Base-by-base conservation (phyloP, 2,888 invertebrate species). In the Reticulitermes lucifugus region DNA sequence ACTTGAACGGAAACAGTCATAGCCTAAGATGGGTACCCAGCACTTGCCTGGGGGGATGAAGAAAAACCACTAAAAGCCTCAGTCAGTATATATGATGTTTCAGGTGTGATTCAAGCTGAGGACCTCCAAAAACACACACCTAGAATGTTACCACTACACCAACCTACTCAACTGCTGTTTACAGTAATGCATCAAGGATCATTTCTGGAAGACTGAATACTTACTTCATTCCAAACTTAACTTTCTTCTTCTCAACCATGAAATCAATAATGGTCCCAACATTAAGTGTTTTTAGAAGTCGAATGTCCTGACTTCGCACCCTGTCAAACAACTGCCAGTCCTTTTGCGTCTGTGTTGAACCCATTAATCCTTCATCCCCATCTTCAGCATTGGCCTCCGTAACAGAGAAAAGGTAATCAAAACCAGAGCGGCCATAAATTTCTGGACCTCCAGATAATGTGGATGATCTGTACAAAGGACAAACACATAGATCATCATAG, bases 161-260 rank as follows among this genome's bases (percentile, higher is more conserved):
- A 35, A 35, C 35, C 35, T 35, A 35, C 35, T 35, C 35, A 35
- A 35, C 35, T 35, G 35, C 35, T 35, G 35, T 35, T 35, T 35
- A 4, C 35, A 35, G 4, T 2, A 4, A 35, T 35, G 35, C 35
- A 35, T 35, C 3, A 35, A 35, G 35, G 46, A 46, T 12, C 9
- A 46, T 12, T 46, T 46, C 46, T 55, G 4, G 14, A 55, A 55
- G 18, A 5, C 14, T 25, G 9, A 12, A 41, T 84, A 92, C 95
- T 94, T 92, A 96, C 96, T 95, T 94, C 91, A 96, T 91, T 86
- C 95, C 94, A 91, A 94, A 96, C 91, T 96, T 96, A 71, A 96
- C 94, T 92, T 96, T 96, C 89, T 95, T 95, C 89, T 96, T 95
- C 89, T 96, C 96, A 14, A 96, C 96, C 96, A 96, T 96, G 84